Conservation (phyloP, 2,797 vertebrate species). For the Emys orbicularis region DNA sequence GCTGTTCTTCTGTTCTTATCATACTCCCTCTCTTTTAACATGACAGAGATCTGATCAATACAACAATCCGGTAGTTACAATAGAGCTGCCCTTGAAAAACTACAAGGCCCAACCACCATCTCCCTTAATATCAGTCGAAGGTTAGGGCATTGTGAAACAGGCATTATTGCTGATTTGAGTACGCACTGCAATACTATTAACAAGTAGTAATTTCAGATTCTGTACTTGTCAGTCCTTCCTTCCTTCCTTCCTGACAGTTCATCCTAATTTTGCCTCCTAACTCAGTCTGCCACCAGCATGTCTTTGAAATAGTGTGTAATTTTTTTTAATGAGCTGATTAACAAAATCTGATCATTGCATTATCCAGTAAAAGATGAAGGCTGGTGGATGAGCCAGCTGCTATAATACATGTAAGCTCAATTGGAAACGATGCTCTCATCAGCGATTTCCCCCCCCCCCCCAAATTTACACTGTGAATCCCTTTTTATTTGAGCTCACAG, state of each 20-base stretch:
- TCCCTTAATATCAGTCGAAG: background rate
- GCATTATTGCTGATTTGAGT: background rate
- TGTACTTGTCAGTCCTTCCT: background rate
- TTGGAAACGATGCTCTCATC: background rate
- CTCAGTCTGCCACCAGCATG: background rate
- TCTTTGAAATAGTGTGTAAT: background rate
- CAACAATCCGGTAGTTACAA: background rate
- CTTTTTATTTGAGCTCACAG: background rate
- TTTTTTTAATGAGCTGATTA: conserved; percentile 49
- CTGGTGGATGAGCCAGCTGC: conserved; percentile 33
- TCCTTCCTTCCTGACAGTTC: background rate
- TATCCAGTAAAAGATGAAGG: background rate
- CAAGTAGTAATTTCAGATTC: background rate
- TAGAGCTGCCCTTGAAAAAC: background rate
- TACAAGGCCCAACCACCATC: background rate
- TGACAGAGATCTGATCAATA: background rate
- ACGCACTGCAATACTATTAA: background rate
- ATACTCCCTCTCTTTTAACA: background rate
- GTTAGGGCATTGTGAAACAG: background rate
- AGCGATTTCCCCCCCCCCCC: background rate
- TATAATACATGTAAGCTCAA: background rate
- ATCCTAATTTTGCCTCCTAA: background rate
- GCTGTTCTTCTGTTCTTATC: no score
- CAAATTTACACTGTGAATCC: background rate
- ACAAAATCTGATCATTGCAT: conserved; percentile 28